A percentile compares a stretch with the other conserved stretches of the same genome.
phyloP scores from a whole-genome alignment of 2,113 vertebrate genomes.

The Rhadina sibilatrix region DNA sequence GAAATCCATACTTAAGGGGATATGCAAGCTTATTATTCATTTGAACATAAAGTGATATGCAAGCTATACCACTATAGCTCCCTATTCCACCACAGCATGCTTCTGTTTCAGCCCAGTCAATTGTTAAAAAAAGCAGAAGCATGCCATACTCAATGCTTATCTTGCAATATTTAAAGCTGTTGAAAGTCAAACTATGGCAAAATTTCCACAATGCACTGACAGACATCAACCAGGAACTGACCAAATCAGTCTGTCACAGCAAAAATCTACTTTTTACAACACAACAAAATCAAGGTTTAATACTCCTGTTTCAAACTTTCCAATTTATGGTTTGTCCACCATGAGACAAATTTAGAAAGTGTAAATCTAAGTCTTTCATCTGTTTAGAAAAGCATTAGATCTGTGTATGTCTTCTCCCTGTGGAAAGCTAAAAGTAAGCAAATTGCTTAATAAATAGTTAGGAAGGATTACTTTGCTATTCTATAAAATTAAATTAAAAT shows the following conservation, averaged over 20 bases:
- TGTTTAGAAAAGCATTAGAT: background rate
- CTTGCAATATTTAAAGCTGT: fast-evolving
- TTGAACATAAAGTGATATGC: background rate
- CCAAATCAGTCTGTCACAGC: background rate
- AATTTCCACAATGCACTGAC: background rate
- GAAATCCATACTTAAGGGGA: background rate
- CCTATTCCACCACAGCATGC: background rate
- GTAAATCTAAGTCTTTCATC: background rate
- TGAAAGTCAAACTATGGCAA: background rate
- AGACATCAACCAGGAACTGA: background rate
- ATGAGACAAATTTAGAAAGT: background rate
- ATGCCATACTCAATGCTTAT: background rate
- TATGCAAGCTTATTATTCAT: background rate
- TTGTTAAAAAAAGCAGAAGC: background rate
- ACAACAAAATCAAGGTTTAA: background rate
- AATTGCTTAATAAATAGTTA: background rate
- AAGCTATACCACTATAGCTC: background rate
- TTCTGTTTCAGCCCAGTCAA: background rate
- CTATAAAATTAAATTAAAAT: background rate
- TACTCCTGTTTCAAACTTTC: background rate
- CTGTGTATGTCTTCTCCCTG: background rate
- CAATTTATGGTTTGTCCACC: background rate
- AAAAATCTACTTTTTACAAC: background rate
- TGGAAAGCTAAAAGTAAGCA: background rate
- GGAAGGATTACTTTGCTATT: background rate